A percentile compares a stretch with the other conserved stretches of the same genome.
Evolutionary conservation across 2,113 vertebrate species (phyloP).

Genomic region (Scomber scombrus): DNA sequence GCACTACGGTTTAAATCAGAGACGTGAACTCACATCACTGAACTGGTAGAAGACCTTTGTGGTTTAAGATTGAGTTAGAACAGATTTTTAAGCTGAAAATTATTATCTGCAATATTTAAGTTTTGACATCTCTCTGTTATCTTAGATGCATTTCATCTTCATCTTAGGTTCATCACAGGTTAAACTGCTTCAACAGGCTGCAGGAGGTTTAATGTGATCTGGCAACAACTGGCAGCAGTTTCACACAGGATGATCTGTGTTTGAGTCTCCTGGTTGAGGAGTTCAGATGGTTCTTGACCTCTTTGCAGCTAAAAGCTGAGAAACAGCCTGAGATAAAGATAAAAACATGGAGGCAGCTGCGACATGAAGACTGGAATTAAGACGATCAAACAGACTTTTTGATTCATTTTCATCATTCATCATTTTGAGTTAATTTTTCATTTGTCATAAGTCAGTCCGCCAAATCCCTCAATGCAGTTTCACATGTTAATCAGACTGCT

Average conservation of each 20-base stretch:
- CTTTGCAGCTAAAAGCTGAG: neutral
- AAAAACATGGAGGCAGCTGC: neutral
- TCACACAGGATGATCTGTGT: neutral
- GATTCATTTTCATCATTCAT: neutral
- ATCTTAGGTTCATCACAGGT: neutral
- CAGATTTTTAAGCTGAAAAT: neutral
- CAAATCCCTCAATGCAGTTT: neutral
- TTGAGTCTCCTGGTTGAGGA: neutral
- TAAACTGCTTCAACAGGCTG: constrained; percentile 7
- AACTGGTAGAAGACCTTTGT: too few species aligned
- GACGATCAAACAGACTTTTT: neutral
- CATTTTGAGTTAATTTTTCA: neutral
- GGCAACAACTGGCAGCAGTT: too few species aligned
- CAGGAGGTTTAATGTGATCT: neutral
- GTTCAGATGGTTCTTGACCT: constrained; percentile 11
- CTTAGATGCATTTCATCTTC: too few species aligned
- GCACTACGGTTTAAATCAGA: too few species aligned
- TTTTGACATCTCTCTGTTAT: too few species aligned
- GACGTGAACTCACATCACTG: too few species aligned
- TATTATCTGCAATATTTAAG: neutral
- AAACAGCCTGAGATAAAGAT: neutral
- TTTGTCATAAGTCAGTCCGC: too few species aligned
- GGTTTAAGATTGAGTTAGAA: too few species aligned
- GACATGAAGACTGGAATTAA: neutral
- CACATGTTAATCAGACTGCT: constrained; percentile 2